phyloP scores from a whole-genome alignment of 1,140 invertebrate species.

The Paramacrobiotus metropolitanus region DNA sequence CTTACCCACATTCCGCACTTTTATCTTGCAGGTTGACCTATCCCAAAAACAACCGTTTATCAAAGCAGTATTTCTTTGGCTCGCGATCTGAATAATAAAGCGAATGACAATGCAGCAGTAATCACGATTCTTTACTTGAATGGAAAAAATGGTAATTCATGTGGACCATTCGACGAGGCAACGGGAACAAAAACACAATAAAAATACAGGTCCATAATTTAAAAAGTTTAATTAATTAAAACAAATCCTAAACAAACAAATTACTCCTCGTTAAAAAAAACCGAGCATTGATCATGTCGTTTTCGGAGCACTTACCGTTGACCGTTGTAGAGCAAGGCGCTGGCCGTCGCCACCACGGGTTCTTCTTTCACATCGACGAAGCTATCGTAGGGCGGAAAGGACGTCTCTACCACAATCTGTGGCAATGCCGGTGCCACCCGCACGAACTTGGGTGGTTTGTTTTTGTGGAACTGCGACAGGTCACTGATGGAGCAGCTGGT shows the following conservation, averaged over 20 bases:
- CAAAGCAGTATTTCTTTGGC: too few species aligned
- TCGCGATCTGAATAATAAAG: too few species aligned
- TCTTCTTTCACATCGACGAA: background rate
- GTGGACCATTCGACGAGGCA: too few species aligned
- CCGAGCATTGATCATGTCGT: too few species aligned
- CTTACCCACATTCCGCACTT: background rate
- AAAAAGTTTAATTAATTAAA: too few species aligned
- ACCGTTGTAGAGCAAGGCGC: background rate
- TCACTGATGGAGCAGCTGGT: background rate
- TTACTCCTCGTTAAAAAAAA: too few species aligned
- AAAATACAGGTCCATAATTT: too few species aligned
- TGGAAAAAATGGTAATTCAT: too few species aligned
- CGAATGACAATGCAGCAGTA: too few species aligned
- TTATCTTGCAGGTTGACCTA: background rate
- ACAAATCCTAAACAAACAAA: too few species aligned
- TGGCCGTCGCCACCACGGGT: background rate
- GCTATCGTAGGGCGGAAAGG: background rate
- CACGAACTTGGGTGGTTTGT: background rate
- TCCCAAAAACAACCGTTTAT: background rate
- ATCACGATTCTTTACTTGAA: too few species aligned
- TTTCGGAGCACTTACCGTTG: background rate
- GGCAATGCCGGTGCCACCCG: background rate
- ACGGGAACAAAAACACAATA: too few species aligned
- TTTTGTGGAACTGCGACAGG: background rate
- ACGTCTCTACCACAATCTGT: background rate